Evolutionary conservation across 1,140 invertebrate genomes (phyloP), one percentile per base, ranked within the genome.

Genomic region (Eciton burchellii): DNA sequence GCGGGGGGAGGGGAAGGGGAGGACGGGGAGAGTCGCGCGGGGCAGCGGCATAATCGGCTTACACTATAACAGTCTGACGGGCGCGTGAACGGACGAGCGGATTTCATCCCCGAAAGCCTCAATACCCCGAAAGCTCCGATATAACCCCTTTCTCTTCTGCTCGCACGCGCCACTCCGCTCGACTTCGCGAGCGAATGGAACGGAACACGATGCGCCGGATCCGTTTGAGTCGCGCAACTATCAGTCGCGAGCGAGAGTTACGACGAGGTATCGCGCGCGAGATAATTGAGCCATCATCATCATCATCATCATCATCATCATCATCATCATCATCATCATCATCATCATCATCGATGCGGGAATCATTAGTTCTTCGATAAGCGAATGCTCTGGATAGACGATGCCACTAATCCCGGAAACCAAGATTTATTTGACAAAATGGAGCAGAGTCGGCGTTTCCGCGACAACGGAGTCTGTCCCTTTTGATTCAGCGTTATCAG

Each of bases 51-150:
- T 88, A 88, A 88, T 88, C 87, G 87, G 87, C 87, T 88, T 88
- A 88, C 83, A 87, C 77, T 74, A 85, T 85, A 74, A 86, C 83
- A 85, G 83, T 47, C 83, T 82, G 85, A 88, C 86, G 86, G 73
- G 70, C 83, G 83, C 85, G 68, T 85, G 79, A 87, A 88, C 86
- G 86, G 87, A 87, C 83, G 83, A 71, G 52, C 83, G 74, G 83
- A 85, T 84, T 84, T 88, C 86, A 88, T 88, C 74, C 35, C 85
- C 86, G 59, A 88, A 87, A 88, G 82, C 74, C 49, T 85, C 77
- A 82, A 84, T 76, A 79, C 82, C 68, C 84, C 74, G 74, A 86
- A 86, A 81, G 82, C 74, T 74, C 24, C 74, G 68, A 84, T 87
- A 84, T 87, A 88, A 66, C 73, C 68, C 47, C 29, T 74, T 63